A percentile compares a stretch with the other conserved stretches of the same genome.
Conservation (phyloP, 2,113 vertebrate species). For the Perccottus glenii region DNA sequence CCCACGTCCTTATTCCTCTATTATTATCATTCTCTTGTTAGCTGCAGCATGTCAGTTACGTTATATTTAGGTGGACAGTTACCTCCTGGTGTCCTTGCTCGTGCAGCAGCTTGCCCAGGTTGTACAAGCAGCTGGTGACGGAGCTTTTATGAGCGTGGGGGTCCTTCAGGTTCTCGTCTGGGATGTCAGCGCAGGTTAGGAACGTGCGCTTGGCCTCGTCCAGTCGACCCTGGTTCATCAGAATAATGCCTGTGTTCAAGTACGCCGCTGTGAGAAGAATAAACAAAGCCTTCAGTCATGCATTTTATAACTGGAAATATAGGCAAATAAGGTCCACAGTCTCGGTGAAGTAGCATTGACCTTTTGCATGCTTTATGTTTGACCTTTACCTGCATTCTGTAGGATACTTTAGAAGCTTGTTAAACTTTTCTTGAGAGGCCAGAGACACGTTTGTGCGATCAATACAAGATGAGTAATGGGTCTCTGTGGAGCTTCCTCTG, state of each 20-base stretch:
- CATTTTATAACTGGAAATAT: background rate
- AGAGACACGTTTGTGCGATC: conserved; percentile 39
- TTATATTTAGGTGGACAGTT: background rate
- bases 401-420: conserved; percentile 10
- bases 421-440: conserved; percentile 21
- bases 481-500: conserved; percentile 48
- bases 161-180: conserved; percentile 98
- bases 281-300: conserved; percentile 4
- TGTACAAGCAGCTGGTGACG: conserved; percentile 98
- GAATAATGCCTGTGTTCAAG: conserved; percentile 98
- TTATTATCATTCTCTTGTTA: background rate
- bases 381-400: background rate
- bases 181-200: conserved; percentile 95
- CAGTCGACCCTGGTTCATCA: conserved; percentile 94
- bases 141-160: conserved; percentile 98
- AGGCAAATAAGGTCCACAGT: background rate
- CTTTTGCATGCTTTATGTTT: background rate
- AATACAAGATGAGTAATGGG: conserved; percentile 60
- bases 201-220: conserved; percentile 95
- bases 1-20: background rate
- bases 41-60: background rate
- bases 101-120: conserved; percentile 96
- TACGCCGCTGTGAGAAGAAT: conserved; percentile 86
- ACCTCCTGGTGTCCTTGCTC: conserved; percentile 97
- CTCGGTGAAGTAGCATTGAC: background rate